Percentiles rank a stretch among this genome's conserved stretches.
phyloP scores from a whole-genome alignment of 1,140 invertebrate species.

The Semibalanus balanoides region DNA sequence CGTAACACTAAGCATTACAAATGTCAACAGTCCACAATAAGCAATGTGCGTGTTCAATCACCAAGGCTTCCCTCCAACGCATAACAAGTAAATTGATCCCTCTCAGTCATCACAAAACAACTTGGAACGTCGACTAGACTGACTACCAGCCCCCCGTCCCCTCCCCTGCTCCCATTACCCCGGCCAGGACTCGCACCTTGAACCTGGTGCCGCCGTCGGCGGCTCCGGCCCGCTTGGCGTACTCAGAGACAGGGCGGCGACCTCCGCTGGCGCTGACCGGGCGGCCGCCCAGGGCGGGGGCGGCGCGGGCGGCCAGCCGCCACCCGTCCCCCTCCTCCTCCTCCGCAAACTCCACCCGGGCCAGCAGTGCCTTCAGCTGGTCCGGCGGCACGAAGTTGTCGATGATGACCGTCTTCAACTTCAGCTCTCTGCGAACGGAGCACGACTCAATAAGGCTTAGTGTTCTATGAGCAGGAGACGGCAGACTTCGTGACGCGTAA shows the following conservation, averaged over 20 bases:
- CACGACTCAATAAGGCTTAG: too few relatives aligned
- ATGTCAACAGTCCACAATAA: too few relatives aligned
- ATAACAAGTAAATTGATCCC: too few relatives aligned
- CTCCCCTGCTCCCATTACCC: too few relatives aligned
- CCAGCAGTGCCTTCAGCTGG: constrained; percentile 64
- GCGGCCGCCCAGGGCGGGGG: constrained; percentile 32
- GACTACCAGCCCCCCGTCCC: too few relatives aligned
- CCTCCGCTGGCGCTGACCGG: constrained; percentile 47
- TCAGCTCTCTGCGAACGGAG: constrained; percentile 54
- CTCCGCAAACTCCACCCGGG: constrained; percentile 66
- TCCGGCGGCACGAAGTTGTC: constrained; percentile 93
- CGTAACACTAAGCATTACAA: too few relatives aligned
- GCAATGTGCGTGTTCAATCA: too few relatives aligned
- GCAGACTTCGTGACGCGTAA: too few relatives aligned
- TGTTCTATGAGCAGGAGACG: too few relatives aligned
- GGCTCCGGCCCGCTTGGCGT: constrained; percentile 45
- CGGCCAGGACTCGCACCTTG: constrained; percentile 27
- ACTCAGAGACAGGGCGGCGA: constrained; percentile 54
- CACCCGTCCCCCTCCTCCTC: constrained; percentile 81
- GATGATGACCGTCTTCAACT: constrained; percentile 73
- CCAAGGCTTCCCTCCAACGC: too few relatives aligned
- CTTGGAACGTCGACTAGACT: too few relatives aligned
- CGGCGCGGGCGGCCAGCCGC: constrained; percentile 36
- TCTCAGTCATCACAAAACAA: too few relatives aligned
- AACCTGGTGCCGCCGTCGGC: constrained; percentile 40